Evolutionary conservation across 2,888 invertebrate species (phyloP).

Genomic region (Dyspetes luteomarginatus): DNA sequence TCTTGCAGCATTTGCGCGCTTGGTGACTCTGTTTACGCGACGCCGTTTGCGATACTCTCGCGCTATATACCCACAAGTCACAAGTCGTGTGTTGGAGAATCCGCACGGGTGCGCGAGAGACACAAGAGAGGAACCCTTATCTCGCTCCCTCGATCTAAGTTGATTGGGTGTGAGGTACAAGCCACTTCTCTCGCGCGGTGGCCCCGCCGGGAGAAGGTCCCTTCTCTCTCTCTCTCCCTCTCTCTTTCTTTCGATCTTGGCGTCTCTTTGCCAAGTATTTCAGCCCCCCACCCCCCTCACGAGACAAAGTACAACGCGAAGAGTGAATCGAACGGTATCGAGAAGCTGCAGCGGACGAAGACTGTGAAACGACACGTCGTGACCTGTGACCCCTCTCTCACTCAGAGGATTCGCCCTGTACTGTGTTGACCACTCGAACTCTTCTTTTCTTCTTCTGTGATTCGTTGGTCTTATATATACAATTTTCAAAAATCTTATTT

Average conservation of each 20-base stretch:
- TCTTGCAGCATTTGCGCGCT: constrained; percentile 10
- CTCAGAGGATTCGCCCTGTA: constrained; percentile 47
- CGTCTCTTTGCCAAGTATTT: constrained; percentile 29
- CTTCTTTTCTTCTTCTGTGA: constrained; percentile 11
- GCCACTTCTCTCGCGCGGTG: constrained; percentile 79
- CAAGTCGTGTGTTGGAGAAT: constrained; percentile 60
- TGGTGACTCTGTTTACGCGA: constrained; percentile 52
- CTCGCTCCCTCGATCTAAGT: constrained; percentile 80
- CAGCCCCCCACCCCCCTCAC: constrained; percentile 2
- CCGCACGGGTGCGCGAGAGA: constrained; percentile 39
- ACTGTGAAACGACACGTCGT: constrained; percentile 64
- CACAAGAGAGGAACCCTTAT: constrained; percentile 71
- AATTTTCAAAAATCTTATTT: neutral
- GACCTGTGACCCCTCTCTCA: constrained; percentile 55
- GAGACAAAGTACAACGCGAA: constrained; percentile 5
- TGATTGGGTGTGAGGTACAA: constrained; percentile 83
- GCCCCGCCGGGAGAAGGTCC: constrained; percentile 46
- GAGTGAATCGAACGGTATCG: constrained; percentile 54
- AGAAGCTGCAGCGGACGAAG: constrained; percentile 49
- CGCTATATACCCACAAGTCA: constrained; percentile 28
- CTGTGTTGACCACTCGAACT: constrained; percentile 13
- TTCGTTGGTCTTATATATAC: neutral
- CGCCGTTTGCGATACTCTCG: constrained; percentile 32
- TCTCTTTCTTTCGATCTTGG: constrained; percentile 12
- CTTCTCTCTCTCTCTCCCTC: constrained; percentile 51